Percentiles rank a stretch among this genome's conserved stretches.
Conservation (phyloP, 2,797 vertebrate species). For the Falco berigora region DNA sequence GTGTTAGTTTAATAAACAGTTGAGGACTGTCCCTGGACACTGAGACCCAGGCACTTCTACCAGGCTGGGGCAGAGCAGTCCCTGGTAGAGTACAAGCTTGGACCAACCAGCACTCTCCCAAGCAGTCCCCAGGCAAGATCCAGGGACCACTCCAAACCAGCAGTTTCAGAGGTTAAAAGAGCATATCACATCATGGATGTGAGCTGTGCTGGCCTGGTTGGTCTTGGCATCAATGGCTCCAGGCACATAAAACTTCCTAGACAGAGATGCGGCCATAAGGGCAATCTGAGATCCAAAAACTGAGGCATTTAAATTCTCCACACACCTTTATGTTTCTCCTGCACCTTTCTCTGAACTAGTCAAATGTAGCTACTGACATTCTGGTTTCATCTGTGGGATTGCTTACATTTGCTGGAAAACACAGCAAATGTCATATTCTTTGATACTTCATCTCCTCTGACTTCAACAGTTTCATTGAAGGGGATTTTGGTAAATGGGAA, state of each 20-base stretch:
- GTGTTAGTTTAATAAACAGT: background rate
- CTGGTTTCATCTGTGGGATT: background rate
- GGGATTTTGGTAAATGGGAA: background rate
- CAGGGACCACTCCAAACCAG: background rate
- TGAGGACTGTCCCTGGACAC: background rate
- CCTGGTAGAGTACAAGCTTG: background rate
- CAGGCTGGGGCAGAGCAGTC: background rate
- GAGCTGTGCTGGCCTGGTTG: background rate
- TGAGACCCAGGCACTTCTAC: background rate
- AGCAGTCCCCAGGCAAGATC: background rate
- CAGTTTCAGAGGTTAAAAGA: background rate
- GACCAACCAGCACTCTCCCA: background rate
- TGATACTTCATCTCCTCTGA: background rate
- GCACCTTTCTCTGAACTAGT: background rate
- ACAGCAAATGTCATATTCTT: background rate
- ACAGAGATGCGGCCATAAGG: background rate
- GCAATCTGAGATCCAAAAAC: background rate
- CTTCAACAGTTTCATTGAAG: background rate
- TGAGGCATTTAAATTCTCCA: background rate
- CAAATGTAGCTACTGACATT: background rate
- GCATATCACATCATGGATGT: fast-evolving
- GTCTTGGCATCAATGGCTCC: background rate
- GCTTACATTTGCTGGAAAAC: background rate
- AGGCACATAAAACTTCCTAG: background rate
- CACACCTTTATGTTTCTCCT: background rate